Evolutionary conservation across 2,113 vertebrate species (phyloP).

Genomic region (Cyprinus carpio): DNA sequence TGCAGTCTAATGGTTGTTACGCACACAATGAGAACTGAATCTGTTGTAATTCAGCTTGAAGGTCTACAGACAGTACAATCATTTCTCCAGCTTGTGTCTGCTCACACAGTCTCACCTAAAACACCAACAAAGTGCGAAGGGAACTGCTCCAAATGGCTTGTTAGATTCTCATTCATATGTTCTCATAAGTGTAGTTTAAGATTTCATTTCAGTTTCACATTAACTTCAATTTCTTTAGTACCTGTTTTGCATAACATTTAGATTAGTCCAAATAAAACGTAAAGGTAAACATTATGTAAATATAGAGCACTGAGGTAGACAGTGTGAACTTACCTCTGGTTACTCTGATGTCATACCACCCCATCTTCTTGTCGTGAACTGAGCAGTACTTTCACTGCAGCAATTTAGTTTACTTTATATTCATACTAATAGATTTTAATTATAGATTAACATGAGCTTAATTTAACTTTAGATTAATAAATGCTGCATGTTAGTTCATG

Average conservation of each 20-base stretch:
- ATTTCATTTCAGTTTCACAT: not conserved
- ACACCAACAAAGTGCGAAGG: not conserved
- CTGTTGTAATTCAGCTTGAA: conserved; percentile 32
- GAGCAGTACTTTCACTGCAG: not conserved
- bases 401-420: not conserved
- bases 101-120: not conserved
- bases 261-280: not conserved
- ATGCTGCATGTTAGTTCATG: not conserved
- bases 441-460: not conserved
- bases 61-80: not conserved
- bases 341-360: not conserved
- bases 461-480: not conserved
- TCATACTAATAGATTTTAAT: not conserved
- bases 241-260: conserved; percentile 22
- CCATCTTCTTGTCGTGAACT: not conserved
- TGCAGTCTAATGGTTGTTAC: not conserved
- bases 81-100: not conserved
- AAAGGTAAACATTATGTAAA: conserved; percentile 17
- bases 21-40: conserved; percentile 32
- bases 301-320: not conserved
- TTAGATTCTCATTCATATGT: not conserved
- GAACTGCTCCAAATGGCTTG: not conserved
- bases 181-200: not conserved
- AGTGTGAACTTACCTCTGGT: not conserved
- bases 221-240: not conserved